Conservation (phyloP, 2,797 vertebrate genomes). For the Gadopsis bispinosus region DNA sequence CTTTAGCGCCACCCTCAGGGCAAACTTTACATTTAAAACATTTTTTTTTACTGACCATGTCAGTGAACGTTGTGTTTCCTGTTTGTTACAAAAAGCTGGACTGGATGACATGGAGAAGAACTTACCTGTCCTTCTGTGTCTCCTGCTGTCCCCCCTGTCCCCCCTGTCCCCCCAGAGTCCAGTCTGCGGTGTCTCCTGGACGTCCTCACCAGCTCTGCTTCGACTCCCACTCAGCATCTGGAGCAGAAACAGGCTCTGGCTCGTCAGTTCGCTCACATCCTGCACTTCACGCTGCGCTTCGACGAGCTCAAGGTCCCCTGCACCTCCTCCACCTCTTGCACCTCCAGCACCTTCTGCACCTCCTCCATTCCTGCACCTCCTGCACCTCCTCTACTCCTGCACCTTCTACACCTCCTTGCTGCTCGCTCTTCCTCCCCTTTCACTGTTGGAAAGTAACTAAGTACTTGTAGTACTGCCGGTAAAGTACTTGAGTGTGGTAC, state of each 20-base stretch:
- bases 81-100: background rate
- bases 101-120: background rate
- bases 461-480: too few species aligned
- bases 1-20: background rate
- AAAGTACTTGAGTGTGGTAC: too few species aligned
- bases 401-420: background rate
- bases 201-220: conserved; percentile 89
- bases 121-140: too few species aligned
- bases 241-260: conserved; percentile 99
- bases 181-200: conserved; percentile 90
- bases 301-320: conserved; percentile 94
- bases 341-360: background rate
- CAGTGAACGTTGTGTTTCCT: background rate
- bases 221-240: conserved; percentile 94
- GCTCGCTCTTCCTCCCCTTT: background rate
- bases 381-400: background rate
- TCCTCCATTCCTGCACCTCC: too few species aligned
- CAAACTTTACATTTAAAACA: too few species aligned
- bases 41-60: background rate
- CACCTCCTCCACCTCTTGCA: background rate
- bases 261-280: conserved; percentile 97
- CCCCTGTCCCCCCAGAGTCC: conserved; percentile 82
- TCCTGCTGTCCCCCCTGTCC: too few species aligned
- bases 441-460: background rate
- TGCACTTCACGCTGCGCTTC: conserved; percentile 97